phyloP scores from a whole-genome alignment of 1,140 invertebrate genomes.

The Cyclargus thomasi region DNA sequence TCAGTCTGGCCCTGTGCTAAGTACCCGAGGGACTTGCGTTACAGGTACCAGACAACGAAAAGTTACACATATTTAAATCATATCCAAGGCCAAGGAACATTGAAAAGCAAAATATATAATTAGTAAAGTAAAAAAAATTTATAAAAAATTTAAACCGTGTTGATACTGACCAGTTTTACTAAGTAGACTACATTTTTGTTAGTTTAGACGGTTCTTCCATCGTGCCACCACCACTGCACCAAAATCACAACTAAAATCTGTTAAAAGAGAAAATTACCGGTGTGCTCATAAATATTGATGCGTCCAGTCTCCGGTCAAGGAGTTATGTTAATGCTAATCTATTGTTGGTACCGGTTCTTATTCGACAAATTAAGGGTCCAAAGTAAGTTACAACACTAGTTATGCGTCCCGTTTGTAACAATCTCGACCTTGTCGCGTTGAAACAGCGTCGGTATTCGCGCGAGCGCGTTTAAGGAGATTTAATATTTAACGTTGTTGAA shows the following conservation, averaged over 20 bases:
- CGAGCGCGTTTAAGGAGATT: conserved; percentile 20
- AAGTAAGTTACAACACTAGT: conserved; percentile 32
- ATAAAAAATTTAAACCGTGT: not conserved
- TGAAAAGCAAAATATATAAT: not conserved
- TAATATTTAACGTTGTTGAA: conserved; percentile 33
- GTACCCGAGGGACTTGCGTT: no score
- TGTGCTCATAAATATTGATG: conserved; percentile 66
- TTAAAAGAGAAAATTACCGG: conserved; percentile 40
- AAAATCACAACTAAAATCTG: conserved; percentile 44
- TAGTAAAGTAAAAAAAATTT: not conserved
- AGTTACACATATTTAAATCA: no score
- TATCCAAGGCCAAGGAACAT: no score
- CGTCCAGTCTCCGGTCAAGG: conserved; percentile 65
- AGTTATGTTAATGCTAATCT: conserved; percentile 66
- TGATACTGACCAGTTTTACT: not conserved
- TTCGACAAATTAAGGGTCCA: conserved; percentile 60
- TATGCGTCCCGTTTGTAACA: conserved; percentile 11
- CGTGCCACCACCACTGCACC: conserved; percentile 41
- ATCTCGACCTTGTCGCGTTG: conserved; percentile 9
- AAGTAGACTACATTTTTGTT: not conserved
- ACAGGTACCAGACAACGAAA: no score
- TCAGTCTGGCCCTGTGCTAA: no score
- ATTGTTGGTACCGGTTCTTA: conserved; percentile 62
- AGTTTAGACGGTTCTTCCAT: not conserved
- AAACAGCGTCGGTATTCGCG: conserved; percentile 32